Conservation (phyloP, 2,797 vertebrate genomes). For the Thamnophis elegans region DNA sequence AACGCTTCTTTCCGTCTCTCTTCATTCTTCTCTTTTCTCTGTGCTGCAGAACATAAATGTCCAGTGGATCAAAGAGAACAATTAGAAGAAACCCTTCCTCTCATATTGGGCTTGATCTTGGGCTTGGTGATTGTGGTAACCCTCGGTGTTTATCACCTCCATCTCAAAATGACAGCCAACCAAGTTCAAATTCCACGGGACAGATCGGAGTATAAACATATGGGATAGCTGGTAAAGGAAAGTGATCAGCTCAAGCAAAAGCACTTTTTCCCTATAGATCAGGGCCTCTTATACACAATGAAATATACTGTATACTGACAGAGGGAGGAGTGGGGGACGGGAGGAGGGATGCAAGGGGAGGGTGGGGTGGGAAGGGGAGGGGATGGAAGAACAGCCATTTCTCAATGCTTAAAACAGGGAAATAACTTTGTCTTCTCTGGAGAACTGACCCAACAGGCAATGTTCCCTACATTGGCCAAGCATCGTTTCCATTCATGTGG, state of each 20-base stretch:
- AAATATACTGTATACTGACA: constrained; percentile 34
- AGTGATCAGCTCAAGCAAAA: constrained; percentile 64
- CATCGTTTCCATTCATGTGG: accelerated
- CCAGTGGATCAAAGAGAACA: constrained; percentile 92
- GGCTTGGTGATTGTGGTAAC: constrained; percentile 89
- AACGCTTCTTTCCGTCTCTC: background rate
- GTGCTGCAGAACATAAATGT: constrained; percentile 82
- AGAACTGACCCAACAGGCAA: accelerated
- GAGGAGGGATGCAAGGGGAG: background rate
- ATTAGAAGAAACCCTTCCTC: constrained; percentile 90
- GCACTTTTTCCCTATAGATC: constrained; percentile 61
- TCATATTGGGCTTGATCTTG: constrained; percentile 90
- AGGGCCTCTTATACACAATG: constrained; percentile 25
- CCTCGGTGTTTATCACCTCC: constrained; percentile 89
- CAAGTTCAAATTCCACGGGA: constrained; percentile 90
- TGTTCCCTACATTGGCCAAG: background rate
- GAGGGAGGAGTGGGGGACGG: constrained; percentile 15
- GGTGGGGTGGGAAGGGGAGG: background rate
- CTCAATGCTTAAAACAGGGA: constrained; percentile 45
- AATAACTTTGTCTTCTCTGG: background rate
- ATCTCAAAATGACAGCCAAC: constrained; percentile 89
- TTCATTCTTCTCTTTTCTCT: background rate
- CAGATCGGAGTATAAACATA: constrained; percentile 97
- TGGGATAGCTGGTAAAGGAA: constrained; percentile 76
- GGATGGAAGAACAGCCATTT: constrained; percentile 40